Conservation (phyloP, 2,797 vertebrate species). For the Siniperca obscura region DNA sequence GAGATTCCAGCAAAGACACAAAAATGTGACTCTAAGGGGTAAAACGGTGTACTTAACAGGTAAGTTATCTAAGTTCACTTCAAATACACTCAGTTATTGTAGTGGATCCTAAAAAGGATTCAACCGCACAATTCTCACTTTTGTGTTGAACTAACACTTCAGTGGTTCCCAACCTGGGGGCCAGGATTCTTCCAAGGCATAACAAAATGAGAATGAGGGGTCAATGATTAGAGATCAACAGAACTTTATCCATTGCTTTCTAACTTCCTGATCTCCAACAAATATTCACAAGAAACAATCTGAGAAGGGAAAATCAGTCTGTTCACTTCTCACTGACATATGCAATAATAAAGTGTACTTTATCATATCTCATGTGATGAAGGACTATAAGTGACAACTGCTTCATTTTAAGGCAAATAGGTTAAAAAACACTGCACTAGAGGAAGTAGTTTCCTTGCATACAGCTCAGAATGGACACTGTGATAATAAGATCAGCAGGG, state of each 20-base stretch:
- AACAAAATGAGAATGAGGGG: not conserved
- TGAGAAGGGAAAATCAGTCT: not conserved
- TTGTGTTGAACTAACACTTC: not conserved
- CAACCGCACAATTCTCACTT: not conserved
- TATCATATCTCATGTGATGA: not conserved
- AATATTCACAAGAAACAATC: not conserved
- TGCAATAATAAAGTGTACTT: not conserved
- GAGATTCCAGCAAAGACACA: not conserved
- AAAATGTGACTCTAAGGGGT: not conserved
- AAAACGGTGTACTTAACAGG: not conserved
- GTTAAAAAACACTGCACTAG: not conserved
- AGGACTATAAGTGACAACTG: not conserved
- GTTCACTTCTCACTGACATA: not conserved
- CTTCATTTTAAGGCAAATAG: not conserved
- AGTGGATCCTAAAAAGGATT: not conserved
- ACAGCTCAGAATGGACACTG: slow-evolving; percentile 25
- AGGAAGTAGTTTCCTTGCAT: slow-evolving; percentile 21
- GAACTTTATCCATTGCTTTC: not conserved
- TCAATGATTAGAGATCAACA: not conserved
- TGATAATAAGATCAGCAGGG: slow-evolving; percentile 46
- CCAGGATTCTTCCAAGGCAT: not conserved
- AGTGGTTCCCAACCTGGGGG: not conserved
- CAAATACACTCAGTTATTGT: not conserved
- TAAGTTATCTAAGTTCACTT: not conserved
- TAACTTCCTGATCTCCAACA: no score